These are phyloP conservation scores for Alouatta palliata DNA, from an alignment of 2,113 vertebrate species.

Conservation along the genomic window DNA sequence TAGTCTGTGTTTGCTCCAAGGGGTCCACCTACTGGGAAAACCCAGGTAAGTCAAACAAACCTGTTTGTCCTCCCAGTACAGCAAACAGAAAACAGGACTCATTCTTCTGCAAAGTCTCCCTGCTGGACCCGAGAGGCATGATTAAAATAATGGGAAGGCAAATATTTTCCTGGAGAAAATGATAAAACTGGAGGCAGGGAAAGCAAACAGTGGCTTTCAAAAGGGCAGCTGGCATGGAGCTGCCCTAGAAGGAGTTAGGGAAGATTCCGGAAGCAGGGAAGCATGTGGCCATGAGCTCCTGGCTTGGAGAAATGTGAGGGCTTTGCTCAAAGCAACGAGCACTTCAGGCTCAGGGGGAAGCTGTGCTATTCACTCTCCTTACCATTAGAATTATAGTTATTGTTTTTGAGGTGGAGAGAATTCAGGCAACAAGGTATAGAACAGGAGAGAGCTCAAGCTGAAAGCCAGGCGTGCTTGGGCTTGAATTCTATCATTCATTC, in stretches of 20 bases:
- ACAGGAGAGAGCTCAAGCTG: not conserved
- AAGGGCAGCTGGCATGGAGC: constrained; percentile 14
- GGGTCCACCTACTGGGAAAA: constrained; percentile 77
- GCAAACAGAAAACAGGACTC: constrained; percentile 62
- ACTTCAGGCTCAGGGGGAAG: not conserved
- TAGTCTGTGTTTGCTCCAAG: constrained; percentile 59
- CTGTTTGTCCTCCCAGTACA: constrained; percentile 68
- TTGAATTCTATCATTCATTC: not conserved
- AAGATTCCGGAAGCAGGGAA: constrained; percentile 52
- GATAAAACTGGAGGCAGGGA: constrained; percentile 61
- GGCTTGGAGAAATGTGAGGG: not conserved
- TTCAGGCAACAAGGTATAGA: not conserved
- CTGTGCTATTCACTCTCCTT: accelerated
- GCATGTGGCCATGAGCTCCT: not conserved
- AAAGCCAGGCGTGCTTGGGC: not conserved
- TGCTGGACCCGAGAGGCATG: not conserved
- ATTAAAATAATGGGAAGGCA: constrained; percentile 74
- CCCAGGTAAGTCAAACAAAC: constrained; percentile 65
- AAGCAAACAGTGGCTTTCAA: constrained; percentile 55
- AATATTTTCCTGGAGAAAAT: constrained; percentile 73
- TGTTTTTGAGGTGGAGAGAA: not conserved
- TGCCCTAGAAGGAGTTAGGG: not conserved
- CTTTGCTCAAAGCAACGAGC: not conserved
- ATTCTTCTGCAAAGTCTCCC: constrained; percentile 53
- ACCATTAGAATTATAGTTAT: not conserved